These are phyloP conservation scores for Caenorhabditis drosophilae DNA, from an alignment of 2,888 invertebrate species.

Conservation along the genomic window DNA sequence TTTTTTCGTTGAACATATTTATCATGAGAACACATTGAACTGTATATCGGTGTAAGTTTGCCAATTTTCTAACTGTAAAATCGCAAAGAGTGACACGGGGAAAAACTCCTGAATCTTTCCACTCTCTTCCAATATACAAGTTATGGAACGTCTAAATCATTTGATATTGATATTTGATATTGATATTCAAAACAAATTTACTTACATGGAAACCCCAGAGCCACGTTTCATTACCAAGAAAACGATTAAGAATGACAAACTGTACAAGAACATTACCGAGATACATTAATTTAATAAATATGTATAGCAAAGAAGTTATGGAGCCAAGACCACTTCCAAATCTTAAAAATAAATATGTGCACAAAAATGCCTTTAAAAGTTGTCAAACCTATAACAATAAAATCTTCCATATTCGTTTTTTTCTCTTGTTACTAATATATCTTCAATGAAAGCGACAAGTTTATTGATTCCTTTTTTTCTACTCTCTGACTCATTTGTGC, in stretches of 20 bases:
- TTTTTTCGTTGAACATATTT: constrained; percentile 70
- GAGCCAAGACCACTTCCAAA: constrained; percentile 42
- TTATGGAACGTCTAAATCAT: constrained; percentile 57
- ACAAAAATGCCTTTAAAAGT: not conserved
- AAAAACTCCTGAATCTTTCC: constrained; percentile 69
- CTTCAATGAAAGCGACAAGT: constrained; percentile 60
- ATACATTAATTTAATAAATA: constrained; percentile 62
- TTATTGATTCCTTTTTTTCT: constrained; percentile 52
- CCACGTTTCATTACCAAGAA: constrained; percentile 66
- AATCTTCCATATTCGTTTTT: constrained; percentile 40
- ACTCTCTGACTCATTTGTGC: constrained; percentile 32
- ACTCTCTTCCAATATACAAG: constrained; percentile 64
- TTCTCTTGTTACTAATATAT: constrained; percentile 40
- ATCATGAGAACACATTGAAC: constrained; percentile 69
- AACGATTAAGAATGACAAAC: constrained; percentile 68
- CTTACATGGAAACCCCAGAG: constrained; percentile 68
- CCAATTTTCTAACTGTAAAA: constrained; percentile 69
- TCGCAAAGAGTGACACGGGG: constrained; percentile 64
- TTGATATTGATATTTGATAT: not conserved
- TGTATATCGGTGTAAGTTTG: constrained; percentile 68
- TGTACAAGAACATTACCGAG: constrained; percentile 67
- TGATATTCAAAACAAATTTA: not conserved
- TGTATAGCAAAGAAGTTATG: constrained; percentile 52
- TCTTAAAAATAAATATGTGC: constrained; percentile 12
- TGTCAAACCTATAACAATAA: constrained; percentile 17